Percentiles rank a stretch among this genome's conserved stretches.
Conservation (phyloP, 2,888 invertebrate species). For the Serrognathus titanus region DNA sequence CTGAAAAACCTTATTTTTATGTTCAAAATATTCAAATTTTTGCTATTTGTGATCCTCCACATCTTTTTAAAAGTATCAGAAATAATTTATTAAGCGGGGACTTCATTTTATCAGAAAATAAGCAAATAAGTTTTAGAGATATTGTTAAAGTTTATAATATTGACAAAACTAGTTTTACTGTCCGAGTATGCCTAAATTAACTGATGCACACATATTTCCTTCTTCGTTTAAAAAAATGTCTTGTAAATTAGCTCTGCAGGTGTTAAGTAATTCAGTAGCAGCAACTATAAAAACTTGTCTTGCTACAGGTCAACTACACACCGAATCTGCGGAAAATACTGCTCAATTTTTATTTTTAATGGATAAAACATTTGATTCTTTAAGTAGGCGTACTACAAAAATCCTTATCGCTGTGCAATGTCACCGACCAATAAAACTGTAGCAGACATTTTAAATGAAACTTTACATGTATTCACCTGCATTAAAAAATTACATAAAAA, state of each 20-base stretch:
- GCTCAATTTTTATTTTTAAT: no score
- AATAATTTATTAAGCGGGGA: constrained; percentile 5
- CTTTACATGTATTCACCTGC: no score
- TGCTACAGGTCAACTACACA: background rate
- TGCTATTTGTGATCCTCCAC: constrained; percentile 7
- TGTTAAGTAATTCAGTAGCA: constrained; percentile 5
- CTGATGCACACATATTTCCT: background rate
- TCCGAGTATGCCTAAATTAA: constrained; percentile 4
- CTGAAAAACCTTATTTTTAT: constrained; percentile 11
- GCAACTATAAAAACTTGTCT: background rate
- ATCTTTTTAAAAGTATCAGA: constrained; percentile 10
- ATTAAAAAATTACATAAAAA: no score
- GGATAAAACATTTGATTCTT: no score
- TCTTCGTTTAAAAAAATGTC: constrained; percentile 6
- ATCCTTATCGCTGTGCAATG: no score
- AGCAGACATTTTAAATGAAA: no score
- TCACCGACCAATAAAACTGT: no score
- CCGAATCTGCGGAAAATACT: no score
- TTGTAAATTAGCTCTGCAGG: constrained; percentile 5
- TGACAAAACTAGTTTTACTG: background rate
- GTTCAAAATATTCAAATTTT: constrained; percentile 2
- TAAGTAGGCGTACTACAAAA: no score
- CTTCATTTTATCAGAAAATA: background rate
- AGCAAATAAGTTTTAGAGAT: constrained; percentile 6
- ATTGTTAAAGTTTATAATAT: constrained; percentile 1